A percentile compares a stretch with the other conserved stretches of the same genome.
Conservation (phyloP, 1,140 invertebrate species). For the Bombus pascuorum region DNA sequence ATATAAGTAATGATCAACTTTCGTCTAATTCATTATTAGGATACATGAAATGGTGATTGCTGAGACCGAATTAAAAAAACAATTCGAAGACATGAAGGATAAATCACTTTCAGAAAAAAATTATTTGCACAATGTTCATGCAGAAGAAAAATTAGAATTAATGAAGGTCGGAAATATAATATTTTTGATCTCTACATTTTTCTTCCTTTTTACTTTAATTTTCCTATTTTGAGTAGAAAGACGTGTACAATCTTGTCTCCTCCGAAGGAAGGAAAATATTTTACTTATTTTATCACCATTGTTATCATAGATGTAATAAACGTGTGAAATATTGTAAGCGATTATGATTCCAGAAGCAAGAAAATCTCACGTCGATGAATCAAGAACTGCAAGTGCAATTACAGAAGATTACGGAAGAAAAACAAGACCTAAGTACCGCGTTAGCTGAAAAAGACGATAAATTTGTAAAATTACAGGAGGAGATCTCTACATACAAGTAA, state of each 20-base stretch:
- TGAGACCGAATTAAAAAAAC: conserved; percentile 35
- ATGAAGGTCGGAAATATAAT: conserved; percentile 32
- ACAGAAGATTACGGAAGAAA: conserved; percentile 42
- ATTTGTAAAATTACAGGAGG: conserved; percentile 28
- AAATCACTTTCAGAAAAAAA: conserved; percentile 48
- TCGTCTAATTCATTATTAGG: conserved; percentile 32
- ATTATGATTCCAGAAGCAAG: conserved; percentile 49
- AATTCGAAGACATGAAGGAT: conserved; percentile 29
- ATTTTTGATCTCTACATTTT: background rate
- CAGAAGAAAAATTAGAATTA: conserved; percentile 51
- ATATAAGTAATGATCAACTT: background rate
- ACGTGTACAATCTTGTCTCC: conserved; percentile 1
- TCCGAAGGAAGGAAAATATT: background rate
- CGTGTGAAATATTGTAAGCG: background rate
- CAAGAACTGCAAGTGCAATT: conserved; percentile 41
- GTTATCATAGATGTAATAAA: conserved; percentile 21
- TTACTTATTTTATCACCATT: conserved; percentile 1
- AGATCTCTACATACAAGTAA: conserved; percentile 37
- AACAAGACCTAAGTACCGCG: background rate
- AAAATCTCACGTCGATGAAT: conserved; percentile 34
- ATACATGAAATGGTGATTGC: conserved; percentile 34
- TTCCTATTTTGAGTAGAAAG: conserved; percentile 1
- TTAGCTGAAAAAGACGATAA: conserved; percentile 33
- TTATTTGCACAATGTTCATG: conserved; percentile 14
- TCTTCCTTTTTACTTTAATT: background rate